Evolutionary conservation across 2,113 vertebrate species (phyloP).

Genomic region (Butastur rufipennis): DNA sequence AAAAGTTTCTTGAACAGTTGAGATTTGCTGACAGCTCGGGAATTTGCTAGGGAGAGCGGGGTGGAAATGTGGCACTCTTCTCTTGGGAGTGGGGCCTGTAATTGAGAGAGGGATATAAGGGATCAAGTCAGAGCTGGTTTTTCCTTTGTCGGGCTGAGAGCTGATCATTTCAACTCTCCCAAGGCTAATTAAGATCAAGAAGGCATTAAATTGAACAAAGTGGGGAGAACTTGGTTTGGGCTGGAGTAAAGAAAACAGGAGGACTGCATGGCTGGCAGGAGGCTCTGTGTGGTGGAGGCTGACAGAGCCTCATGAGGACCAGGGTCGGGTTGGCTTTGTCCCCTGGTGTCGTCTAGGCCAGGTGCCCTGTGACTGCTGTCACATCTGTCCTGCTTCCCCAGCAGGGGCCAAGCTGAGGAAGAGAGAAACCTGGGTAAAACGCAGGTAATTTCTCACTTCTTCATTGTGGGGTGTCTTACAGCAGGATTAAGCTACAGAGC

Average conservation of each 20-base stretch:
- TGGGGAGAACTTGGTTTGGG: neutral
- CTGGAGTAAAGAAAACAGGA: neutral
- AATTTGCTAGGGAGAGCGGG: neutral
- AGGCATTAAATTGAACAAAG: neutral
- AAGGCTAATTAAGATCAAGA: neutral
- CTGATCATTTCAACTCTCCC: neutral
- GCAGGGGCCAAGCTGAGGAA: neutral
- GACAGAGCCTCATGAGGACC: neutral
- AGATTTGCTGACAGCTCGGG: neutral
- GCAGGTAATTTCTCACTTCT: neutral
- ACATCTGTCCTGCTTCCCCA: fast-evolving
- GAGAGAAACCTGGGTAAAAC: neutral
- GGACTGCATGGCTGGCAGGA: neutral
- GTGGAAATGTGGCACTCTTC: neutral
- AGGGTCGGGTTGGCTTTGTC: neutral
- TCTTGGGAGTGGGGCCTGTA: neutral
- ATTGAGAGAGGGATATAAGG: neutral
- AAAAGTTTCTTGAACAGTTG: neutral
- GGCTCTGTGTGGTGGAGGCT: neutral
- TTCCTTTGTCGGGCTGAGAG: neutral
- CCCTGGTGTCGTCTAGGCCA: too few relatives aligned
- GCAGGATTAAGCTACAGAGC: neutral
- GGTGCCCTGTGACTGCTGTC: neutral
- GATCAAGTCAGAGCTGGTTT: neutral
- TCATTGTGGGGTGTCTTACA: fast-evolving